phyloP scores from a whole-genome alignment of 2,888 invertebrate species.

The Pasiphila rectangulata region DNA sequence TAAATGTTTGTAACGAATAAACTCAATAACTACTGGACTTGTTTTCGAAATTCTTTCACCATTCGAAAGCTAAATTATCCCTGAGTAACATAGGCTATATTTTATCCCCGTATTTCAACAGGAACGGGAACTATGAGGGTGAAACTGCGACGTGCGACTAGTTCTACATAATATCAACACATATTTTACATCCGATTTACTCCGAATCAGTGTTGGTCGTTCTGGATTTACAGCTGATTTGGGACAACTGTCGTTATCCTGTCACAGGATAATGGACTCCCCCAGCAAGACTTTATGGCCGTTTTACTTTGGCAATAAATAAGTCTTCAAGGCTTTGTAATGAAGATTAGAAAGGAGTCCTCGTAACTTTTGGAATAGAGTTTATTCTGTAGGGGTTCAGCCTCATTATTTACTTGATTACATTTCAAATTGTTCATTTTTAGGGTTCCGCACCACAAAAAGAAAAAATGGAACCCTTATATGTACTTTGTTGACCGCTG shows the following conservation, averaged over 20 bases:
- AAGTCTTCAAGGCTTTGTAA: conserved; percentile 18
- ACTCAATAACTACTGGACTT: too few relatives aligned
- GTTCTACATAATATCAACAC: too few relatives aligned
- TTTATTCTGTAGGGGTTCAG: conserved; percentile 3
- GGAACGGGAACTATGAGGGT: background rate
- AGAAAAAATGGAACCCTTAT: too few relatives aligned
- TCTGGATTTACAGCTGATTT: conserved; percentile 34
- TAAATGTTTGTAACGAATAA: too few relatives aligned
- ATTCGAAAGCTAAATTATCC: too few relatives aligned
- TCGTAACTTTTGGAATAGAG: conserved; percentile 8
- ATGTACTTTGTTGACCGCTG: too few relatives aligned
- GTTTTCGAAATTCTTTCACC: too few relatives aligned
- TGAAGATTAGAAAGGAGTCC: conserved; percentile 18
- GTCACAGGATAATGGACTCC: conserved; percentile 15
- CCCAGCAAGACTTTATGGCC: conserved; percentile 19
- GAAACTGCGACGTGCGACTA: too few relatives aligned
- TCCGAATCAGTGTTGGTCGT: conserved; percentile 22
- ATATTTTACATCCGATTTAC: background rate
- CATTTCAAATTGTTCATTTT: background rate
- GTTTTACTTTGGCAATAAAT: conserved; percentile 23
- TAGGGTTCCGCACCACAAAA: too few relatives aligned
- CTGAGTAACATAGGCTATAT: too few relatives aligned
- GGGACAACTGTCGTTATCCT: conserved; percentile 24
- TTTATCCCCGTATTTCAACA: too few relatives aligned
- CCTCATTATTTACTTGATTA: conserved; percentile 3